phyloP scores from a whole-genome alignment of 2,888 invertebrate species.

The Sphaerophoria taeniata region DNA sequence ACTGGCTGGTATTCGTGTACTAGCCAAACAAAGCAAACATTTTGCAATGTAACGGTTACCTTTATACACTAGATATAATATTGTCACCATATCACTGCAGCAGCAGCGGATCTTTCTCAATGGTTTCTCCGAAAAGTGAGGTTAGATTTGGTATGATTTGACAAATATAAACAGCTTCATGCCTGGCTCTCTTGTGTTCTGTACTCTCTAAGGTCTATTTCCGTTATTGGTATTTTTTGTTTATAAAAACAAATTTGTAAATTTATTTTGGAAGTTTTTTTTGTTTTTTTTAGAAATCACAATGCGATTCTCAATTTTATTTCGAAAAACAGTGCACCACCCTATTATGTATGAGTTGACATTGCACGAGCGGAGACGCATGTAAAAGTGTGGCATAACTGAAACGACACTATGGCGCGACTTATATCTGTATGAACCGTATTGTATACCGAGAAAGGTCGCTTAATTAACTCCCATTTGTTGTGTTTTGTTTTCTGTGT shows the following conservation, averaged over 20 bases:
- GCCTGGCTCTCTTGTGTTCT: not conserved
- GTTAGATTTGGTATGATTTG: conserved; percentile 57
- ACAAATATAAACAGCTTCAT: conserved; percentile 45
- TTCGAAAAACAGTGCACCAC: conserved; percentile 4
- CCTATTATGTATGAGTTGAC: not conserved
- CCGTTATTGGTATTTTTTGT: not conserved
- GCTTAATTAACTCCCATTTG: conserved; percentile 69
- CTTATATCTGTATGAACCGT: not conserved
- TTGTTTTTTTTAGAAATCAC: too few relatives aligned
- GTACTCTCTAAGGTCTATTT: not conserved
- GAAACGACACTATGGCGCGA: not conserved
- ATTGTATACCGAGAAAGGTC: conserved; percentile 54
- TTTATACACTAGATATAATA: too few relatives aligned
- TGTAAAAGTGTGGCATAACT: too few relatives aligned
- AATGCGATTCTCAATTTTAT: too few relatives aligned
- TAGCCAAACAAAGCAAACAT: not conserved
- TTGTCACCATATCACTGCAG: not conserved
- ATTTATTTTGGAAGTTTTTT: too few relatives aligned
- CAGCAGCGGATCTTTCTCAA: conserved; percentile 14
- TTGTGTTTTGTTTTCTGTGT: conserved; percentile 3
- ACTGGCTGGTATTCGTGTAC: too few relatives aligned
- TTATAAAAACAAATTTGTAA: not conserved
- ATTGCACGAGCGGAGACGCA: not conserved
- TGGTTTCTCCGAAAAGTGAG: conserved; percentile 49
- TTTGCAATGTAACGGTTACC: conserved; percentile 14